Evolutionary conservation across 2,797 vertebrate species (phyloP).

Genomic region (Rhinophrynus dorsalis): DNA sequence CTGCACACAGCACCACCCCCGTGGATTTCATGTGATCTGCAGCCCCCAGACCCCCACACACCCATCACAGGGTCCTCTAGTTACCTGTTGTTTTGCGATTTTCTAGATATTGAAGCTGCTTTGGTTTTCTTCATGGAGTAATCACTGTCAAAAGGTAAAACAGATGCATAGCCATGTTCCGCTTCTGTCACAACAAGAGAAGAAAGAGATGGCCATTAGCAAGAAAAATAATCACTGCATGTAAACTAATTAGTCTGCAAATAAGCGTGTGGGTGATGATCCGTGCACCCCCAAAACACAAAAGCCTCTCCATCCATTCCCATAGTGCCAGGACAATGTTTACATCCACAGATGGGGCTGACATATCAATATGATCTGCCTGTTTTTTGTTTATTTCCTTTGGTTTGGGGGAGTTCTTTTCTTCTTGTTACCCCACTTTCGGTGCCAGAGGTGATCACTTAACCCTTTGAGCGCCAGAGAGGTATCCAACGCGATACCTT

Average conservation of each 20-base stretch:
- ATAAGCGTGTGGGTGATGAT: not conserved
- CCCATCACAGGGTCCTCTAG: not conserved
- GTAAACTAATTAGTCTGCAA: not conserved
- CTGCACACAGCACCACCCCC: constrained; percentile 53
- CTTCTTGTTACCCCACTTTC: no score
- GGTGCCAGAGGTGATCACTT: no score
- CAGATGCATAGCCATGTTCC: constrained; percentile 96
- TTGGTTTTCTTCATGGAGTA: constrained; percentile 95
- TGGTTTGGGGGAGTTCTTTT: no score
- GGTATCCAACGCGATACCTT: no score
- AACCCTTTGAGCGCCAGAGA: no score
- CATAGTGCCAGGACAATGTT: not conserved
- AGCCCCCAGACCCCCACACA: not conserved
- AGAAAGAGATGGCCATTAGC: not conserved
- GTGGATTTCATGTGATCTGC: not conserved
- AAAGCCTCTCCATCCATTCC: not conserved
- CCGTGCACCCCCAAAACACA: no score
- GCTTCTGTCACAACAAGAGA: constrained; percentile 74
- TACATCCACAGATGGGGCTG: not conserved
- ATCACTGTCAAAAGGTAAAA: constrained; percentile 92
- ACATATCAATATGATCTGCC: no score
- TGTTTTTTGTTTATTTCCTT: no score
- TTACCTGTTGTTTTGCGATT: constrained; percentile 93
- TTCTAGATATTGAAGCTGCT: constrained; percentile 86
- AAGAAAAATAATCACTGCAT: not conserved